phyloP scores from a whole-genome alignment of 1,140 invertebrate species.

The Contarinia nasturtii region DNA sequence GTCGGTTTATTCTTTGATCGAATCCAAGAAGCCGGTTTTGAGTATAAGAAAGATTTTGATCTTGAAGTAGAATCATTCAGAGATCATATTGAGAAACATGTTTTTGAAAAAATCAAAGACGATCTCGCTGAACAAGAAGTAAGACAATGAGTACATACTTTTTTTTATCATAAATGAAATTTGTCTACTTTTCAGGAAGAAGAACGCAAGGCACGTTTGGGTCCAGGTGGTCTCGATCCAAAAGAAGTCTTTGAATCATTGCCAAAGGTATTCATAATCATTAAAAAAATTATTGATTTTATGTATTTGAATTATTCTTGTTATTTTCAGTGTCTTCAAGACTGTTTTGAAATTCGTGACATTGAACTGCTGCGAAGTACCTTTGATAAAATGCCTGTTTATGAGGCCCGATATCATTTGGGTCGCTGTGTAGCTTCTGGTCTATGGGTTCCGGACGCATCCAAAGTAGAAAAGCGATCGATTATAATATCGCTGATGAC shows the following conservation, averaged over 20 bases:
- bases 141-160: no score
- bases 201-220: conserved; percentile 69
- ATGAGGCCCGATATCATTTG: conserved; percentile 87
- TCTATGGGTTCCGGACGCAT: conserved; percentile 86
- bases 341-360: conserved; percentile 72
- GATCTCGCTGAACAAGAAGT: conserved; percentile 37
- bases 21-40: conserved; percentile 75
- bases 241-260: conserved; percentile 89
- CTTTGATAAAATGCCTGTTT: conserved; percentile 71
- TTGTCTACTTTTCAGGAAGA: no score
- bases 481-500: no score
- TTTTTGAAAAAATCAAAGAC: conserved; percentile 71
- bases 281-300: no score
- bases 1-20: conserved; percentile 89
- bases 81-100: conserved; percentile 66
- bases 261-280: no score
- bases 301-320: no score
- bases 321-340: conserved; percentile 38
- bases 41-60: conserved; percentile 88
- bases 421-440: conserved; percentile 93
- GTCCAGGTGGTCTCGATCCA: conserved; percentile 93
- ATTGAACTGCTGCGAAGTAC: conserved; percentile 74
- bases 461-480: no score
- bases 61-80: conserved; percentile 86
- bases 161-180: no score